Conservation (phyloP, 2,888 invertebrate genomes). For the Cinara cedri region DNA sequence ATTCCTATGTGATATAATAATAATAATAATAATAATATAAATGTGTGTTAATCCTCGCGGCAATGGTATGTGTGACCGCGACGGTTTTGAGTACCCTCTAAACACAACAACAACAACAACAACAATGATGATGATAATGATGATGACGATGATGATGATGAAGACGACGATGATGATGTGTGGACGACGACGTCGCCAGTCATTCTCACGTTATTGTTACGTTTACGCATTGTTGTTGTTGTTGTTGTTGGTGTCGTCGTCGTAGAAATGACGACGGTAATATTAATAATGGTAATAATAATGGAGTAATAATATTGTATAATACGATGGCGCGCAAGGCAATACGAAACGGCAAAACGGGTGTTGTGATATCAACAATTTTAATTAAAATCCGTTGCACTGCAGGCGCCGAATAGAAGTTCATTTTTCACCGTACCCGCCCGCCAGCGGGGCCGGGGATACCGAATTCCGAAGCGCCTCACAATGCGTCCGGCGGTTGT, state of each 20-base stretch:
- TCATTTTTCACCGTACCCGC: constrained; percentile 4
- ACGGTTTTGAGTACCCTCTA: constrained; percentile 49
- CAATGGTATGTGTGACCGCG: constrained; percentile 55
- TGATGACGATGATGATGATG: constrained; percentile 33
- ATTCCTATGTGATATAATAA: too few relatives aligned
- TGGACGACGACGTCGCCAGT: constrained; percentile 41
- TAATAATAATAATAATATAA: too few relatives aligned
- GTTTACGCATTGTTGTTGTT: constrained; percentile 50
- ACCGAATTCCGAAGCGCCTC: constrained; percentile 43
- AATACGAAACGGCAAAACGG: constrained; percentile 37
- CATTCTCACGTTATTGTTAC: constrained; percentile 57
- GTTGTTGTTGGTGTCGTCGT: constrained; percentile 35
- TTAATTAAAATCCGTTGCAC: constrained; percentile 52
- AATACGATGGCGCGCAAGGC: constrained; percentile 1
- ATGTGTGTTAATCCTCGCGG: constrained; percentile 30
- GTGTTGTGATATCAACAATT: constrained; percentile 42
- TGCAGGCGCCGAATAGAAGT: constrained; percentile 45
- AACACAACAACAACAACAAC: too few relatives aligned
- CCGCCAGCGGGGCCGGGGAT: not conserved
- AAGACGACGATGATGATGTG: constrained; percentile 2
- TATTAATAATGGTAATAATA: constrained; percentile 52
- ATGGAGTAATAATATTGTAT: constrained; percentile 44
- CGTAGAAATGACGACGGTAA: constrained; percentile 35
- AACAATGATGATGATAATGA: too few relatives aligned
- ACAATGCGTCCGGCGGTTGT: too few relatives aligned